Evolutionary conservation across 2,113 vertebrate genomes (phyloP).

Genomic region (Plotosus lineatus): DNA sequence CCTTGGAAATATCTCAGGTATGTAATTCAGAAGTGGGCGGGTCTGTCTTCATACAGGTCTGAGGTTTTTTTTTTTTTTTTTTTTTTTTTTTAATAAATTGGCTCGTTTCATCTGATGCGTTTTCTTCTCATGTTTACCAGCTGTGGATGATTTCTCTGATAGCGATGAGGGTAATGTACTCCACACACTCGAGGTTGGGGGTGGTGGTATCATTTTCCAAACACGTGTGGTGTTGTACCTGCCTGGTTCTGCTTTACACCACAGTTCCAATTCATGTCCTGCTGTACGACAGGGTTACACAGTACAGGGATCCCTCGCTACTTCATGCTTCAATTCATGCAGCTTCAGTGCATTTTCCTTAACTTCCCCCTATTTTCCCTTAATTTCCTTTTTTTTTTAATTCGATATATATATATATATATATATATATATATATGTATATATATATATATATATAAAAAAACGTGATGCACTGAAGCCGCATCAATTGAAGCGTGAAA

Average conservation of each 20-base stretch:
- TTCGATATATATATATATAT: too few relatives aligned
- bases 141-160: constrained; percentile 26
- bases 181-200: neutral
- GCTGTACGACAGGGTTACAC: neutral
- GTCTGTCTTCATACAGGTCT: neutral
- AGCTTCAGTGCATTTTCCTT: too few relatives aligned
- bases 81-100: too few relatives aligned
- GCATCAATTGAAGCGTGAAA: too few relatives aligned
- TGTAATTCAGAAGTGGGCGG: neutral
- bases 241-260: neutral
- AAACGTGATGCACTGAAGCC: too few relatives aligned
- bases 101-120: too few relatives aligned
- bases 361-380: too few relatives aligned
- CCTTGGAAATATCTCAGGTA: constrained; percentile 67
- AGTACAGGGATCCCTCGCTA: too few relatives aligned
- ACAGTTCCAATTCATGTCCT: neutral
- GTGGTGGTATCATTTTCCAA: neutral
- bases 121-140: constrained; percentile 36
- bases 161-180: constrained; percentile 58
- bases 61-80: neutral
- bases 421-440: too few relatives aligned
- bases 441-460: too few relatives aligned
- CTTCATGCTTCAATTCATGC: too few relatives aligned
- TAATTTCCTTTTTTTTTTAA: too few relatives aligned
- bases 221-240: neutral